A percentile compares a stretch with the other conserved stretches of the same genome.
phyloP scores from a whole-genome alignment of 1,140 invertebrate species.

The Hycleus phaleratus region DNA sequence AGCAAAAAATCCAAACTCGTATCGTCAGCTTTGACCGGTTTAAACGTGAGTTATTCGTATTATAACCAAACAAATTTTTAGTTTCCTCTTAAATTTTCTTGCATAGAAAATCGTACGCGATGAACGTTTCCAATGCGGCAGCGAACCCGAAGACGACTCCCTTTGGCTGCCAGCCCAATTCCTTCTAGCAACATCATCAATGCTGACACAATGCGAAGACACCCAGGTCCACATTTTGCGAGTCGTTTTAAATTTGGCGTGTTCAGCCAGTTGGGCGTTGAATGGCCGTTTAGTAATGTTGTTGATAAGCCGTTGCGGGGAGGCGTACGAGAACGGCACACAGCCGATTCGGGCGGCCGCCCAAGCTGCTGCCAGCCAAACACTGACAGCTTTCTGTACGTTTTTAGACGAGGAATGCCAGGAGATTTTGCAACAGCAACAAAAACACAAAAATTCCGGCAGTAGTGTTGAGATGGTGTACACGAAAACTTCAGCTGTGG shows the following conservation, averaged over 20 bases:
- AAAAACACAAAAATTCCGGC: constrained; percentile 50
- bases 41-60: constrained; percentile 58
- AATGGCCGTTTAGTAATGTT: constrained; percentile 75
- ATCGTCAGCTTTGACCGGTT: constrained; percentile 69
- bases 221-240: constrained; percentile 60
- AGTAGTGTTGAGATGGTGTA: constrained; percentile 46
- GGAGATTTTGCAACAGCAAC: constrained; percentile 59
- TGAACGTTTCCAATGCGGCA: constrained; percentile 82
- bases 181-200: constrained; percentile 70
- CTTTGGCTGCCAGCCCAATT: constrained; percentile 85
- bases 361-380: constrained; percentile 74
- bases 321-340: constrained; percentile 65
- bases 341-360: constrained; percentile 73
- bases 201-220: constrained; percentile 65
- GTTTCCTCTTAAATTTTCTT: neutral
- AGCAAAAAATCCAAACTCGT: constrained; percentile 78
- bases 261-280: constrained; percentile 71
- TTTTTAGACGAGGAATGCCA: constrained; percentile 73
- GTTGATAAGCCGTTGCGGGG: constrained; percentile 64
- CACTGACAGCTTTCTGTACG: constrained; percentile 69
- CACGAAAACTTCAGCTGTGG: constrained; percentile 57
- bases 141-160: constrained; percentile 85
- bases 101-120: constrained; percentile 80
- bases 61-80: neutral
- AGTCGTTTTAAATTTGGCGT: constrained; percentile 72